Conservation (phyloP, 2,113 vertebrate genomes). For the Nanger granti region DNA sequence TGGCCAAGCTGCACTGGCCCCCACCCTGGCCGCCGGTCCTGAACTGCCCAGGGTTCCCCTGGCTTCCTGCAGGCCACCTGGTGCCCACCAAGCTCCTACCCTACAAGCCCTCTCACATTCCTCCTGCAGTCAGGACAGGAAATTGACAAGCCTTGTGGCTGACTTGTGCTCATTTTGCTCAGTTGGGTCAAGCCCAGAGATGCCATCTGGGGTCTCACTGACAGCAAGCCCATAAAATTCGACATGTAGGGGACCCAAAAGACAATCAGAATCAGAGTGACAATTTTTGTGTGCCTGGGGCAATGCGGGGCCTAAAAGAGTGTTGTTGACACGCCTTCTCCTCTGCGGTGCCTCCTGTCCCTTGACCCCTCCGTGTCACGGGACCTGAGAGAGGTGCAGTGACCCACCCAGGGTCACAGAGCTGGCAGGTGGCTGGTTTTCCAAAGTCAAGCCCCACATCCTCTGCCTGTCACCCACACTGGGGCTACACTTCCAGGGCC, state of each 20-base stretch:
- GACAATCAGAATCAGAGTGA: background rate
- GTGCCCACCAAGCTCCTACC: background rate
- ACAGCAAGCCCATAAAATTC: slow-evolving; percentile 1
- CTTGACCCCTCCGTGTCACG: background rate
- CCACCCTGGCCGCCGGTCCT: background rate
- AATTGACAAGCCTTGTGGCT: background rate
- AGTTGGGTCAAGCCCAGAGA: background rate
- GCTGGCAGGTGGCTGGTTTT: background rate
- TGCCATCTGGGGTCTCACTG: background rate
- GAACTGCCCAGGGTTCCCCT: background rate
- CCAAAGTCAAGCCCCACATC: background rate
- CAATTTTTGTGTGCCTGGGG: background rate
- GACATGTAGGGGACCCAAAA: background rate
- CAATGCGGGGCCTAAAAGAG: background rate
- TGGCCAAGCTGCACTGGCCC: background rate
- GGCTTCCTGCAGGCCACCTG: background rate
- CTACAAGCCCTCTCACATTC: background rate
- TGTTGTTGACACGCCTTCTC: background rate
- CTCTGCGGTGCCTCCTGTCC: background rate
- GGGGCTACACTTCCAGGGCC: background rate
- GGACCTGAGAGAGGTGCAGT: background rate
- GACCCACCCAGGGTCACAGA: background rate
- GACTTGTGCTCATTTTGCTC: background rate
- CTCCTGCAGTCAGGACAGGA: background rate
- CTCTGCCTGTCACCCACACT: background rate